Conservation (phyloP, 1,140 invertebrate genomes). For the Apis florea region DNA sequence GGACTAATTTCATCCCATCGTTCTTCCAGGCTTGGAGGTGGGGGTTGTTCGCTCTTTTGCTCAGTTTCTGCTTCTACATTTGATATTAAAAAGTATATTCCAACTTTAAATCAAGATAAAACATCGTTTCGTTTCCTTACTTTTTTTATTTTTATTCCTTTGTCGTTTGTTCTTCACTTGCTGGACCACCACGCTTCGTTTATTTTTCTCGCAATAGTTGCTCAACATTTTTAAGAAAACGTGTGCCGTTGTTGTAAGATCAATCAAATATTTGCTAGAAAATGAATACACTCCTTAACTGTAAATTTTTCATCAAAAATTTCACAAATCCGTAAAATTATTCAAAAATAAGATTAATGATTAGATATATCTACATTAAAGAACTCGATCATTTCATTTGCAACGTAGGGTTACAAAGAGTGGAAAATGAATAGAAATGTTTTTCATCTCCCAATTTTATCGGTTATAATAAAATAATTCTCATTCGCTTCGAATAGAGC, state of each 20-base stretch:
- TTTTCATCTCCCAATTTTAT: neutral
- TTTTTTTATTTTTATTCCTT: slow-evolving; percentile 81
- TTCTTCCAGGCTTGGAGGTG: slow-evolving; percentile 79
- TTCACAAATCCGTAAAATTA: neutral
- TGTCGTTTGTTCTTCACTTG: slow-evolving; percentile 82
- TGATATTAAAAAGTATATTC: neutral
- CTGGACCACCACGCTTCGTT: slow-evolving; percentile 87
- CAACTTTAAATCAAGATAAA: neutral
- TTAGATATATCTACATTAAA: neutral
- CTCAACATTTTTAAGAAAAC: slow-evolving; percentile 96
- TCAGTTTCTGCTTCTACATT: slow-evolving; percentile 26
- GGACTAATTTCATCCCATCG: slow-evolving; percentile 87
- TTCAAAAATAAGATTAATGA: neutral
- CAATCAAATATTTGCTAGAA: slow-evolving; percentile 88
- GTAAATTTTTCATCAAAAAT: neutral
- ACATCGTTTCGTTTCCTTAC: slow-evolving; percentile 57
- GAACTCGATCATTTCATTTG: too few species aligned
- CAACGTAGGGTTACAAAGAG: too few species aligned
- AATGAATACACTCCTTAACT: too few species aligned
- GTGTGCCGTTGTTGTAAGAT: slow-evolving; percentile 94
- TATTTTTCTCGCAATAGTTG: slow-evolving; percentile 85
- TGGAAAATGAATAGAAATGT: too few species aligned
- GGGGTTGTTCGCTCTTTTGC: slow-evolving; percentile 64
- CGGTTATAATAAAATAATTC: neutral
- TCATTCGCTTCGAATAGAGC: neutral